These are phyloP conservation scores for Hippocampus guttulatus DNA, from an alignment of 2,113 vertebrate genomes.

Conservation along the genomic window DNA sequence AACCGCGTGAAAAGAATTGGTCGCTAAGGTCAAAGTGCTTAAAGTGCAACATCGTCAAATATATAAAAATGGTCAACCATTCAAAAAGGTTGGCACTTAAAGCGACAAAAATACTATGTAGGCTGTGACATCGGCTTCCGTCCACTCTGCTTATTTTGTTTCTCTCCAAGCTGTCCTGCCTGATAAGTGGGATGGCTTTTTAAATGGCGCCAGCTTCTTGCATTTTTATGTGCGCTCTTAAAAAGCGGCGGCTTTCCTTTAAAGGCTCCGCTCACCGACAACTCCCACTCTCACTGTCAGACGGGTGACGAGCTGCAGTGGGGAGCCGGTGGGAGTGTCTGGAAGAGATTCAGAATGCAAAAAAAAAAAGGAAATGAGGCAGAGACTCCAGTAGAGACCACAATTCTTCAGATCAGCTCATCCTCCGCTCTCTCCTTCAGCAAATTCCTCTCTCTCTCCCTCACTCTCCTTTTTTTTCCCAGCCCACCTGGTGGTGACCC, in stretches of 20 bases:
- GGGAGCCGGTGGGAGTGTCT: constrained; percentile 22
- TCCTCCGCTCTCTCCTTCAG: background rate
- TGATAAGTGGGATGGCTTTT: constrained; percentile 47
- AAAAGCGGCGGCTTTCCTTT: constrained; percentile 42
- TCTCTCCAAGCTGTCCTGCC: constrained; percentile 41
- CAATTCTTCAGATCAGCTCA: background rate
- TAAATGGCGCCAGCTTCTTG: constrained; percentile 47
- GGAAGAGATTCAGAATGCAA: constrained; percentile 5
- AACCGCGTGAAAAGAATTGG: constrained; percentile 10
- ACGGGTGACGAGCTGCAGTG: constrained; percentile 25
- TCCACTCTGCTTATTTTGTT: constrained; percentile 25
- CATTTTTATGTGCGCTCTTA: constrained; percentile 54
- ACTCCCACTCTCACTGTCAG: constrained; percentile 25
- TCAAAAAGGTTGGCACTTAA: background rate
- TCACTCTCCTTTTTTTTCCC: background rate
- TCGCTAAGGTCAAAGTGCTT: constrained; percentile 3
- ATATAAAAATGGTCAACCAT: constrained; percentile 1
- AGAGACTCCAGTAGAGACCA: background rate
- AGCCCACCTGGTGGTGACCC: constrained; percentile 46
- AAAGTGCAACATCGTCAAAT: background rate
- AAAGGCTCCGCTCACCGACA: constrained; percentile 36
- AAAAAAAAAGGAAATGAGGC: background rate
- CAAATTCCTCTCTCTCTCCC: background rate
- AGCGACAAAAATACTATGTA: constrained; percentile 9
- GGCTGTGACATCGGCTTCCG: constrained; percentile 4